Evolutionary conservation across 2,888 invertebrate genomes (phyloP).

Genomic region (Taphrorychus bicolor): DNA sequence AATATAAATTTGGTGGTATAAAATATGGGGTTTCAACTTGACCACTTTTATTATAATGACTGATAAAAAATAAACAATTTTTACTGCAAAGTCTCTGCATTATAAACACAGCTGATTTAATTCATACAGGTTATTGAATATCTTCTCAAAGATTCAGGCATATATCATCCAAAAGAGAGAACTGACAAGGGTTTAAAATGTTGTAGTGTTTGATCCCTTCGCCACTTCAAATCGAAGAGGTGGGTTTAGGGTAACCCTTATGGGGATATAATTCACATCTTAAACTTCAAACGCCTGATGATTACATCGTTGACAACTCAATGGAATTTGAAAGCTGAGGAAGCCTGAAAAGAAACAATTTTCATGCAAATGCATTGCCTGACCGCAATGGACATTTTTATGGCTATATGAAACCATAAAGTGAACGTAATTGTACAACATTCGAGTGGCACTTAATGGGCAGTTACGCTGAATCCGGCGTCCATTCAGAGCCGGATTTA

Average conservation of each 20-base stretch:
- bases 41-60: too few relatives aligned
- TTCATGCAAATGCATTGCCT: slow-evolving; percentile 5
- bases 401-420: slow-evolving; percentile 5
- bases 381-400: slow-evolving; percentile 1
- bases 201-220: background rate
- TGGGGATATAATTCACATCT: background rate
- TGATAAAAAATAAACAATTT: too few relatives aligned
- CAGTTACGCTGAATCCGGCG: slow-evolving; percentile 1
- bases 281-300: background rate
- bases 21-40: too few relatives aligned
- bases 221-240: background rate
- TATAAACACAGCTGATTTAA: too few relatives aligned
- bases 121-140: too few relatives aligned
- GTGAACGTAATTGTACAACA: slow-evolving; percentile 2
- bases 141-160: background rate
- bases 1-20: too few relatives aligned
- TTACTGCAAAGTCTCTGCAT: too few relatives aligned
- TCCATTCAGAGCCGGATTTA: background rate
- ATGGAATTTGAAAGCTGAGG: too few relatives aligned
- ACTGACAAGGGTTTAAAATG: background rate
- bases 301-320: too few relatives aligned
- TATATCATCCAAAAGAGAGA: background rate
- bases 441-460: slow-evolving; percentile 3
- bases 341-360: slow-evolving; percentile 1
- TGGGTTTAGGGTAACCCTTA: background rate